phyloP scores from a whole-genome alignment of 2,113 vertebrate species.

The Eublepharis macularius region DNA sequence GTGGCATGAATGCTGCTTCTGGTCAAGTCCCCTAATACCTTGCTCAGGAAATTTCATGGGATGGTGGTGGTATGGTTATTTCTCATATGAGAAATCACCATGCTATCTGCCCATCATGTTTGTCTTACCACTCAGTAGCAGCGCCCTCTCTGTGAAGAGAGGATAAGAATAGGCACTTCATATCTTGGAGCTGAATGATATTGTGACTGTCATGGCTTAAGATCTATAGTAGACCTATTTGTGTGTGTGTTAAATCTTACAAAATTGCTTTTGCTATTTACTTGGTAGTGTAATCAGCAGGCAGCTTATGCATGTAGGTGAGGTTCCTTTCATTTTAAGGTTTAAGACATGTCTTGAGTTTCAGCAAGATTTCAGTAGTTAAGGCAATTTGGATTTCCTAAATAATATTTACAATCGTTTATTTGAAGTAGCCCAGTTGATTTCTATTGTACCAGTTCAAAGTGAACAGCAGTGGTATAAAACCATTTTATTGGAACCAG shows the following conservation, averaged over 20 bases:
- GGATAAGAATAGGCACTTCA: neutral
- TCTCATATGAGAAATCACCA: neutral
- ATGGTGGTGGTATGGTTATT: neutral
- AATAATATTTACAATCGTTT: neutral
- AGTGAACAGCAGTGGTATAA: neutral
- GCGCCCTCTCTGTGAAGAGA: neutral
- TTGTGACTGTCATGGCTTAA: neutral
- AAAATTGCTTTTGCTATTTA: neutral
- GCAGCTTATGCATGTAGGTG: neutral
- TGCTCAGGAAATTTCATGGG: neutral
- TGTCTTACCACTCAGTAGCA: neutral
- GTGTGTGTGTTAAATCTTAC: neutral
- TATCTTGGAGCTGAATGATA: neutral
- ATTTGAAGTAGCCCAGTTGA: neutral
- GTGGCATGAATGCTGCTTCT: neutral
- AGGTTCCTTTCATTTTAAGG: neutral
- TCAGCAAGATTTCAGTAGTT: neutral
- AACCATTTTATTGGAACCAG: too few species aligned
- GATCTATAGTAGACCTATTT: neutral
- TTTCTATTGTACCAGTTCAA: neutral
- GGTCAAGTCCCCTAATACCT: neutral
- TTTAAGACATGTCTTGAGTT: neutral
- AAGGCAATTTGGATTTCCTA: neutral
- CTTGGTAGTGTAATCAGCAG: neutral
- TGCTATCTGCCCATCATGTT: neutral